A percentile compares a stretch with the other conserved stretches of the same genome.
Evolutionary conservation across 2,888 invertebrate species (phyloP).

Genomic region (Dexiosoma caninum): DNA sequence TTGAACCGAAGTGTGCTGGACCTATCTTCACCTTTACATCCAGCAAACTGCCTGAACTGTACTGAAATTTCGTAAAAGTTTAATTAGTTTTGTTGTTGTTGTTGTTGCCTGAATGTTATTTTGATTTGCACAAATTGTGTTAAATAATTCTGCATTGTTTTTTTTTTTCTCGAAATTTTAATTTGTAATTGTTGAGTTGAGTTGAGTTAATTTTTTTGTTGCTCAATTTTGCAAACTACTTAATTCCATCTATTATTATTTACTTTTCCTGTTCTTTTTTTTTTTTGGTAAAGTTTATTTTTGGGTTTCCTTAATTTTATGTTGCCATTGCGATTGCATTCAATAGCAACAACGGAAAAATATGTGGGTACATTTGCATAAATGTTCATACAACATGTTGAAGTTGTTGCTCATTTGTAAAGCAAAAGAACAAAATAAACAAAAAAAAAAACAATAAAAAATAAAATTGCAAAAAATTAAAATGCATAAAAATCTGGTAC

Average conservation of each 20-base stretch:
- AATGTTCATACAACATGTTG: constrained; percentile 46
- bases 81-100: too few species aligned
- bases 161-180: background rate
- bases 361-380: constrained; percentile 50
- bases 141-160: background rate
- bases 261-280: too few species aligned
- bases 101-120: too few species aligned
- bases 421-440: too few species aligned
- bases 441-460: too few species aligned
- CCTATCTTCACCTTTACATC: too few species aligned
- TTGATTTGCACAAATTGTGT: too few species aligned
- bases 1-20: too few species aligned
- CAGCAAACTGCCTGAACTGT: too few species aligned
- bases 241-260: constrained; percentile 43
- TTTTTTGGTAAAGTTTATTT: constrained; percentile 31
- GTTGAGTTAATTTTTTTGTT: constrained; percentile 44
- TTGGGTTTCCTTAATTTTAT: constrained; percentile 55
- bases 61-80: too few species aligned
- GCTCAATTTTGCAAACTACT: constrained; percentile 62
- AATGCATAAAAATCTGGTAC: constrained; percentile 48
- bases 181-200: constrained; percentile 21
- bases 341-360: background rate
- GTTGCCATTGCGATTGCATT: constrained; percentile 35
- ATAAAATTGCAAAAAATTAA: constrained; percentile 31
- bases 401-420: constrained; percentile 42